phyloP scores from a whole-genome alignment of 2,113 vertebrate genomes.

The Ammodytes dubius region DNA sequence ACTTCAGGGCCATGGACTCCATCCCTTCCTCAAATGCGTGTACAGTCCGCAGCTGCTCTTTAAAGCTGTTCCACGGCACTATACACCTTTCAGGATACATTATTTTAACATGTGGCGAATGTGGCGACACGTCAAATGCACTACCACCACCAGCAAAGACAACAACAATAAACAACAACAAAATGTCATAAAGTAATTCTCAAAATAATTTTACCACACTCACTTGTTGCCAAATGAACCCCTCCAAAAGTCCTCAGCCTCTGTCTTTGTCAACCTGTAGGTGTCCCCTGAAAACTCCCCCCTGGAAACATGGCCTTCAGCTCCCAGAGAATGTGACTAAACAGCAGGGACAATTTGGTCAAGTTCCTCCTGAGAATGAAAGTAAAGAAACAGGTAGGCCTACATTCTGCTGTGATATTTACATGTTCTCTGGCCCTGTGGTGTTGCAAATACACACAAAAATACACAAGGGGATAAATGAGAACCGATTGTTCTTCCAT shows the following conservation, averaged over 20 bases:
- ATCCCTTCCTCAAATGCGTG: conserved; percentile 86
- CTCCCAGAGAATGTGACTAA: conserved; percentile 91
- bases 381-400: not conserved
- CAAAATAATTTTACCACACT: conserved; percentile 34
- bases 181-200: not conserved
- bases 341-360: conserved; percentile 90
- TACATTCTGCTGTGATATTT: not conserved
- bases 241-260: conserved; percentile 89
- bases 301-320: conserved; percentile 85
- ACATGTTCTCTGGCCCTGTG: not conserved
- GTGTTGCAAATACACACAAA: not conserved
- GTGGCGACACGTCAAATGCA: not conserved
- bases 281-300: conserved; percentile 85
- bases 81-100: conserved; percentile 83
- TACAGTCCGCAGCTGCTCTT: conserved; percentile 76
- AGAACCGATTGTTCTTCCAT: not conserved
- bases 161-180: not conserved
- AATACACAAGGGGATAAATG: not conserved
- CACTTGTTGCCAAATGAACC: conserved; percentile 84
- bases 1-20: conserved; percentile 87
- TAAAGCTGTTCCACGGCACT: conserved; percentile 87
- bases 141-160: not conserved
- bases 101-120: not conserved
- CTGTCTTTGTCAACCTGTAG: conserved; percentile 81
- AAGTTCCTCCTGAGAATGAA: conserved; percentile 84